Evolutionary conservation across 2,797 vertebrate species (phyloP).

Genomic region (Hydrophis major): DNA sequence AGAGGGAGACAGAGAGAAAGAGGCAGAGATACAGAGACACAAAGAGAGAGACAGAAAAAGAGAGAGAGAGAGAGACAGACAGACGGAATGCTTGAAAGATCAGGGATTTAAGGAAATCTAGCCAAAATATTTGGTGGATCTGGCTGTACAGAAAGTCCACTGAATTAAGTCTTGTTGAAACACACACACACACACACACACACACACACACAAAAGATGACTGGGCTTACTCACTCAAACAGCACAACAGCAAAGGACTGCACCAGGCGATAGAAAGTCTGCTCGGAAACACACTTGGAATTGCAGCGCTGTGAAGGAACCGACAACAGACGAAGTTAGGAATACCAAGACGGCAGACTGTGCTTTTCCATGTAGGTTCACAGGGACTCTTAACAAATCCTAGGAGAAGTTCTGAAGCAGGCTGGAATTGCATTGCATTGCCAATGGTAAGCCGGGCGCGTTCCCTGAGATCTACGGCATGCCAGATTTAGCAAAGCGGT

Average conservation of each 20-base stretch:
- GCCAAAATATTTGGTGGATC: neutral
- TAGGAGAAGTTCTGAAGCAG: neutral
- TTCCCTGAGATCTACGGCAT: neutral
- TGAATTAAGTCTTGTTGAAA: neutral
- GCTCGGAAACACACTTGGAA: constrained; percentile 92
- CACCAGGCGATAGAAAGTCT: constrained; percentile 96
- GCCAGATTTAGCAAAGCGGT: accelerated
- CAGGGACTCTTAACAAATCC: neutral
- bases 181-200: too few species aligned
- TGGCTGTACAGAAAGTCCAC: neutral
- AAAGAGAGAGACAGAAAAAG: too few species aligned
- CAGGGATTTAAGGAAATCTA: too few species aligned
- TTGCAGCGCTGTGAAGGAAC: constrained; percentile 87
- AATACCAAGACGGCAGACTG: neutral
- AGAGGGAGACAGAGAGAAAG: too few species aligned
- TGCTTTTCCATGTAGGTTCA: neutral
- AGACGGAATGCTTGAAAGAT: too few species aligned
- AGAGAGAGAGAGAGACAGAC: too few species aligned
- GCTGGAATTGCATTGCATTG: neutral
- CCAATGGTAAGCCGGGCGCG: neutral
- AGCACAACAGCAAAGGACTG: constrained; percentile 96
- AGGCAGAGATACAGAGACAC: too few species aligned
- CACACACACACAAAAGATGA: neutral
- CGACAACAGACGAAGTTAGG: neutral
- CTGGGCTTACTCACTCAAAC: constrained; percentile 85